phyloP scores from a whole-genome alignment of 2,113 vertebrate species.

The Brienomyrus longianalis region DNA sequence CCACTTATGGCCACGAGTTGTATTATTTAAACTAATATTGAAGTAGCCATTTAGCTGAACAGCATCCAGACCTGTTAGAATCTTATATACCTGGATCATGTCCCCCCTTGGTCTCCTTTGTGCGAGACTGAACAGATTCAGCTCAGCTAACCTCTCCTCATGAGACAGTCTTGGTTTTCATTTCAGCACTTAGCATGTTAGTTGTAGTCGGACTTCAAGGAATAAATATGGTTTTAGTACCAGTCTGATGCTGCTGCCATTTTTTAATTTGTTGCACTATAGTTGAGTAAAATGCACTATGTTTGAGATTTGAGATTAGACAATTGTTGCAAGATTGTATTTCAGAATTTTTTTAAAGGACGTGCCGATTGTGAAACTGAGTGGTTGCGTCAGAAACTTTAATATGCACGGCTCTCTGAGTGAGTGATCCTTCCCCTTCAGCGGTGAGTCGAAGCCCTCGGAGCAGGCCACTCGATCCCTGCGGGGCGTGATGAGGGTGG shows the following conservation, averaged over 20 bases:
- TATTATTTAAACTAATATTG: no score
- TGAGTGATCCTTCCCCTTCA: background rate
- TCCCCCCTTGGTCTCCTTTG: no score
- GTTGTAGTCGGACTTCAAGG: background rate
- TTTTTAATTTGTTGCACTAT: background rate
- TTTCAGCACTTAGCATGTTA: background rate
- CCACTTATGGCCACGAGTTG: no score
- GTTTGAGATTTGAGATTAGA: background rate
- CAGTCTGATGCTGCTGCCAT: background rate
- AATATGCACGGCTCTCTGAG: background rate
- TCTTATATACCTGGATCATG: no score
- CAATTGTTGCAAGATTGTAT: background rate
- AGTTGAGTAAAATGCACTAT: background rate
- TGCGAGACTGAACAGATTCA: no score
- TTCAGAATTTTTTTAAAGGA: background rate
- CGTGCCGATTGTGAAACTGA: background rate
- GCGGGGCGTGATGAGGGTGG: conserved; percentile 90
- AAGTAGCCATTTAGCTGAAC: no score
- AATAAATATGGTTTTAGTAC: background rate
- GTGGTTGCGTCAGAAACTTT: background rate
- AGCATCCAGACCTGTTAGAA: no score
- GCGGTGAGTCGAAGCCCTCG: conserved; percentile 69
- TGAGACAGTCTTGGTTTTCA: background rate
- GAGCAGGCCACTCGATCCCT: conserved; percentile 77
- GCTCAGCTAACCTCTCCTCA: no score